phyloP scores from a whole-genome alignment of 2,113 vertebrate species.

The Dascyllus trimaculatus region DNA sequence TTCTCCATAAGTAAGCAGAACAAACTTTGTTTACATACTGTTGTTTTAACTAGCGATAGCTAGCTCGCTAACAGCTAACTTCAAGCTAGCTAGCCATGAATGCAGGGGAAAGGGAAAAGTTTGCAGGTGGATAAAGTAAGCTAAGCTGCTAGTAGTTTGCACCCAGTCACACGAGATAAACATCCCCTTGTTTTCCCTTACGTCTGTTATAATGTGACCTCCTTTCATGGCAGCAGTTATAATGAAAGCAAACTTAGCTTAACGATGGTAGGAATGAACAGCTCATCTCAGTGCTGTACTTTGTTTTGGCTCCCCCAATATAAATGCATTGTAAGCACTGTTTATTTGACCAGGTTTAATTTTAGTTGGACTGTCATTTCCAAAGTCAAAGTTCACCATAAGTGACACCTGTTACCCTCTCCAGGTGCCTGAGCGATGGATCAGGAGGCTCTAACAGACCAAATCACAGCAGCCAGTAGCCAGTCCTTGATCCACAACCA shows the following conservation, averaged over 20 bases:
- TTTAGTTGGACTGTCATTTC: slow-evolving; percentile 9
- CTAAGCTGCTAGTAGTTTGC: background rate
- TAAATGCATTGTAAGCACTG: background rate
- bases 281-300: background rate
- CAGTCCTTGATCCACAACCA: slow-evolving; percentile 36
- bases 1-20: background rate
- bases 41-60: slow-evolving; percentile 35
- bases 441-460: slow-evolving; percentile 48
- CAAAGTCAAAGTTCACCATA: slow-evolving; percentile 17
- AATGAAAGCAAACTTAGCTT: slow-evolving; percentile 2
- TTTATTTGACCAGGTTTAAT: background rate
- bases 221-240: slow-evolving; percentile 8
- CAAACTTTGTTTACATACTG: slow-evolving; percentile 64
- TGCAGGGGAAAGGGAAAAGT: slow-evolving; percentile 31
- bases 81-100: slow-evolving; percentile 45
- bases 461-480: slow-evolving; percentile 49
- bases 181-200: background rate
- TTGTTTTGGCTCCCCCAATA: background rate
- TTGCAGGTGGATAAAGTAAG: slow-evolving; percentile 17
- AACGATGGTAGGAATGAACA: background rate
- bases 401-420: slow-evolving; percentile 53
- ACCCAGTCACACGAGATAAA: background rate
- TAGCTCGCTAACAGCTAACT: slow-evolving; percentile 51
- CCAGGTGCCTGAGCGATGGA: slow-evolving; percentile 59
- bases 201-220: slow-evolving; percentile 3